Percentiles rank a stretch among this genome's conserved stretches.
These are phyloP conservation scores for Buathra laborator DNA, from an alignment of 2,888 invertebrate species.

Conservation along the genomic window DNA sequence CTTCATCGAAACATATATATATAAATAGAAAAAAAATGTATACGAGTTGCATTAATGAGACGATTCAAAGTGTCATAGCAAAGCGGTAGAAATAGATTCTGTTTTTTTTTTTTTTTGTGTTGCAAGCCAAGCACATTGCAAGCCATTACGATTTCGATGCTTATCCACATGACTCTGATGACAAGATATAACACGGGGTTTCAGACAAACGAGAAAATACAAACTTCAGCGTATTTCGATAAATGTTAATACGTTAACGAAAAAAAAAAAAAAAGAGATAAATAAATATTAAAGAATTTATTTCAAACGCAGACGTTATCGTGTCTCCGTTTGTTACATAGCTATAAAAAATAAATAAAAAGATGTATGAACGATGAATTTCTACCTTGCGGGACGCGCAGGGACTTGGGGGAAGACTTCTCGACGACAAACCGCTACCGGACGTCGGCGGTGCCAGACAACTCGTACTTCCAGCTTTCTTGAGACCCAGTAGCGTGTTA, in stretches of 20 bases:
- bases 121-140: slow-evolving; percentile 69
- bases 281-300: not conserved
- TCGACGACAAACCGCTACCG: slow-evolving; percentile 82
- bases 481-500: slow-evolving; percentile 87
- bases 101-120: slow-evolving; percentile 26
- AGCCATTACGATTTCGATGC: slow-evolving; percentile 55
- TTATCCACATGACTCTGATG: slow-evolving; percentile 14
- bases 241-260: not conserved
- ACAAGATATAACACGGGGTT: not conserved
- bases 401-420: slow-evolving; percentile 85
- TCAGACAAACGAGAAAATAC: not conserved
- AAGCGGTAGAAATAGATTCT: slow-evolving; percentile 25
- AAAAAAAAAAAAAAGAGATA: not conserved
- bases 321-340: not conserved
- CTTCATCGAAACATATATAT: slow-evolving; percentile 4
- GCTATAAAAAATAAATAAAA: slow-evolving; percentile 7
- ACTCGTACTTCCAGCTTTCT: slow-evolving; percentile 91
- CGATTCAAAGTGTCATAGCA: slow-evolving; percentile 46
- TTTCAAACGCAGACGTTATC: not conserved
- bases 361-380: slow-evolving; percentile 62
- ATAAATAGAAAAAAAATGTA: slow-evolving; percentile 14
- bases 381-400: slow-evolving; percentile 86
- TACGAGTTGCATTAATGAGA: slow-evolving; percentile 50
- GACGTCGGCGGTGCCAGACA: slow-evolving; percentile 89
- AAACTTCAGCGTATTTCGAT: not conserved